Base-by-base conservation (phyloP, 2,888 invertebrate species). In the Uloborus plumipes region DNA sequence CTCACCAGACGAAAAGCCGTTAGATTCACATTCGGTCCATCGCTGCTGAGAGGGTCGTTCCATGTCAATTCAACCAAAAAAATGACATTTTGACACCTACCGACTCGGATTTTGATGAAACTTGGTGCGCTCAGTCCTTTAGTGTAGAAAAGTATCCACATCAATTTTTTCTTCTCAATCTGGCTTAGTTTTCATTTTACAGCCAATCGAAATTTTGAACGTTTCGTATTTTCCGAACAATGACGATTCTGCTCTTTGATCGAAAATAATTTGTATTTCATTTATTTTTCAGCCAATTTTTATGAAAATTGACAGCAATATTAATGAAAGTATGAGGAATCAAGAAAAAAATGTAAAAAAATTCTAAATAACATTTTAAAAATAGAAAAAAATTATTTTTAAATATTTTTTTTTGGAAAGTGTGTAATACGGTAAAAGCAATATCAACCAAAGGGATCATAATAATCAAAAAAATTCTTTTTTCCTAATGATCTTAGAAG, bases 101-200 rank as follows among this genome's bases (percentile, higher is more conserved):
- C 26, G 4, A 26, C 26, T 3, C 26, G 26, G 26, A 26, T 26
- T 26, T 26, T 26, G 26, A 26, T 26, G 26, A 26, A 26, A 26
- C 26, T 26, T 26, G 4, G 26, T 26, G 26, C 2, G 26, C 4
- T 26, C 4, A 26, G 26, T 26, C 26, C 26, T 26, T 26, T 26
- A 26, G 26, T 26, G 26, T 26, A 26, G 26, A 26, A 26, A 26
- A 26, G 26, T 26, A 26, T 26, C 26, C 26, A 26, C 26, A 26
- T 26, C 26, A 26, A 26, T 2, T 58, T 58, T 58, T 58, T 58
- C 58, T 58, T 58, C 58, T 58, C 58, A 58, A 3, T 58, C 58
- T 58, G 18, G 58, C n/a, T 58, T 58, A 58, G 58, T 58, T 58
- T 58, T 58, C 58, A 58, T 58, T 58, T 58, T 58, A 58, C 26